phyloP scores from a whole-genome alignment of 2,113 vertebrate species.

The Perca flavescens region DNA sequence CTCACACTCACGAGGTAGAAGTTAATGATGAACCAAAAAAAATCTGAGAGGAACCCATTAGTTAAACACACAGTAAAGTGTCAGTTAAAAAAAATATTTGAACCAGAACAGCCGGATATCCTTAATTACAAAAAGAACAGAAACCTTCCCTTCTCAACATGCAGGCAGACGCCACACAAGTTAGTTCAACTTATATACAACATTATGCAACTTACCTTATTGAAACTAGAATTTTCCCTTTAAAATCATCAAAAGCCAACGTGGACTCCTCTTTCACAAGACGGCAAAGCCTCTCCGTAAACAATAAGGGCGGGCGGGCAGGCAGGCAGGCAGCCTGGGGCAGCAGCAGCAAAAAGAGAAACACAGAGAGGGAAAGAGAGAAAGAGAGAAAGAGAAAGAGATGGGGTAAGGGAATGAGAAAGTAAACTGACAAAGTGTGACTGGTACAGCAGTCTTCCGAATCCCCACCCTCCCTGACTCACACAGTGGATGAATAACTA shows the following conservation, averaged over 20 bases:
- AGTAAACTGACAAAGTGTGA: conserved; percentile 80
- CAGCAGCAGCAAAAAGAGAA: background rate
- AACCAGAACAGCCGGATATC: background rate
- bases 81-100: conserved; percentile 1
- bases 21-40: conserved; percentile 80
- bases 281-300: conserved; percentile 21
- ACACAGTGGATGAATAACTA: conserved; percentile 84
- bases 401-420: conserved; percentile 52
- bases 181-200: conserved; percentile 22
- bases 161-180: conserved; percentile 9
- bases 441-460: conserved; percentile 85
- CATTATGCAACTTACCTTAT: conserved; percentile 59
- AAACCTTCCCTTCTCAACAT: conserved; percentile 13
- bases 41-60: conserved; percentile 19
- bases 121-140: conserved; percentile 17
- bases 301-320: conserved; percentile 1
- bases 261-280: conserved; percentile 19
- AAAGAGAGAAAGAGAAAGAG: conserved; percentile 28
- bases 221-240: conserved; percentile 23
- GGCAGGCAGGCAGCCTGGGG: conserved; percentile 9
- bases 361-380: conserved; percentile 8
- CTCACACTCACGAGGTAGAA: conserved; percentile 55
- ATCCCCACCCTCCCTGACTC: conserved; percentile 86
- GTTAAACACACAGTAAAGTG: conserved; percentile 39
- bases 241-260: conserved; percentile 37